Evolutionary conservation across 2,888 invertebrate genomes (phyloP), one percentile per base, ranked within the genome.

Genomic region (Phaonia tiefii): DNA sequence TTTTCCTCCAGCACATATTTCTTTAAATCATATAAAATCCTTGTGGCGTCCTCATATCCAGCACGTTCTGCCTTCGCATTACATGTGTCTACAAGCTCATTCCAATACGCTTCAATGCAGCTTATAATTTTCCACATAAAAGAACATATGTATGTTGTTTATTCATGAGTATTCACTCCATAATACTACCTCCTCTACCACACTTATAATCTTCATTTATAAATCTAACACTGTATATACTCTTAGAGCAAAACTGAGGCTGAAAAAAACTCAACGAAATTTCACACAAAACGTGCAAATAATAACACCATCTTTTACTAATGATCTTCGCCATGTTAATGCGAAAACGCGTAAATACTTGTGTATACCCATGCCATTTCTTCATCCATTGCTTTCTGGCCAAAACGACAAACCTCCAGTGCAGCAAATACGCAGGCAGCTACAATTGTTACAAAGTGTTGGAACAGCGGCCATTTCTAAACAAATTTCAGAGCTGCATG

Each of bases 261-360:
- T 25, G 42, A 70, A 20, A 56, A 51, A 25, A 65, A 63, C n/a
- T n/a, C n/a, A n/a, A 42, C 42, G 49, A 49, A 37, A 60, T 79
- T 82, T 89, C 88, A 86, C 88, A 88, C 89, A 89, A 89, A 89
- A 86, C 88, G 88, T 89, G 88, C 88, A 89, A 89, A 89, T 89
- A 89, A 89, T 89, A 89, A 87, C 88, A 89, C 88, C 88, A 89
- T 89, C 88, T 88, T 84, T 71, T 87, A 83, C 86, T 87, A 89
- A 89, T 88, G 88, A 88, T 88, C 88, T 86, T 74, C 84, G 82
- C 84, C 84, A 83, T 84, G 83, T 82, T 83, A 82, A 80, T 77
- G 71, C 56, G 22, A 74, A 77, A 77, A 77, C 77, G 80, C 80
- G 67, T 80, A 77, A 80, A 75, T 77, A 56, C 69, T 66, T 46